Conservation (phyloP, 2,113 vertebrate genomes). For the Heptranchias perlo region DNA sequence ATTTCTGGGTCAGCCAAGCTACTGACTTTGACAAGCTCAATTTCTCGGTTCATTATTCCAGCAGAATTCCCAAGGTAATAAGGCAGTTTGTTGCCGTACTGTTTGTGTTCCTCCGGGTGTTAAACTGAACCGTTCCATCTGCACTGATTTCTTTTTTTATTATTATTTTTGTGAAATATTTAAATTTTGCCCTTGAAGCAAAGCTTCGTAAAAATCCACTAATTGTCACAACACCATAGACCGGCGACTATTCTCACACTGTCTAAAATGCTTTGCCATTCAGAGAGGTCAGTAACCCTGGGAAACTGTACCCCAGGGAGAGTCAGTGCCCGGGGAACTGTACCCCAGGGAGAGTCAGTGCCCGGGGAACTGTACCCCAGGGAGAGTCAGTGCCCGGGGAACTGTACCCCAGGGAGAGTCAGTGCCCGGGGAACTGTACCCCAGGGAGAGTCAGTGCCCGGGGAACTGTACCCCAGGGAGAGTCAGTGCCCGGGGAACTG, state of each 20-base stretch:
- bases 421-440: background rate
- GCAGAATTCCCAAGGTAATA: slow-evolving; percentile 13
- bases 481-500: background rate
- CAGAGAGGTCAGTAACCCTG: background rate
- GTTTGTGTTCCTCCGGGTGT: background rate
- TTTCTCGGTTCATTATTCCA: slow-evolving; percentile 23
- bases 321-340: background rate
- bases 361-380: background rate
- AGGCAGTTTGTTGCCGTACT: background rate
- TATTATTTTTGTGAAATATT: background rate
- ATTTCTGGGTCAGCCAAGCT: slow-evolving; percentile 14
- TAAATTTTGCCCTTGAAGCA: slow-evolving; percentile 28
- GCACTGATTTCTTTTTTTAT: background rate
- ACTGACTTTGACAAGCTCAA: background rate
- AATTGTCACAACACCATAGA: background rate
- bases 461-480: background rate
- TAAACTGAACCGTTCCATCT: background rate
- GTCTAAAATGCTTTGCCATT: background rate
- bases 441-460: background rate
- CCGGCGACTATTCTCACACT: background rate
- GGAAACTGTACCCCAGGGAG: background rate
- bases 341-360: background rate
- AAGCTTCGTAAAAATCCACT: background rate
- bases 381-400: background rate
- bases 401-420: background rate